Conservation (phyloP, 2,113 vertebrate genomes). For the Halichoerus grypus region DNA sequence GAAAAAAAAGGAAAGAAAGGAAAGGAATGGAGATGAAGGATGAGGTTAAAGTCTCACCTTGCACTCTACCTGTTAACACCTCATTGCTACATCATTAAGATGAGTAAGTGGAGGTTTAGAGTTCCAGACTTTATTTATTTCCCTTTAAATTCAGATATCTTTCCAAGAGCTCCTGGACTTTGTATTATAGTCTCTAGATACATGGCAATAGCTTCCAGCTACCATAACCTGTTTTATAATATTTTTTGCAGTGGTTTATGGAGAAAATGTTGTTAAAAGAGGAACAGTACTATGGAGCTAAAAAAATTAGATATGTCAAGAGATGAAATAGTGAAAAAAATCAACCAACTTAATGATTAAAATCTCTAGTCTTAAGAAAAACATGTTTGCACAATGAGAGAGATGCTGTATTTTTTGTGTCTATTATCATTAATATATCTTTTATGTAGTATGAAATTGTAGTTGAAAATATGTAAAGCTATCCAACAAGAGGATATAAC, state of each 20-base stretch:
- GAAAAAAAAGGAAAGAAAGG: not conserved
- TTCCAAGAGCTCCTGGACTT: constrained; percentile 62
- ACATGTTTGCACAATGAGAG: constrained; percentile 32
- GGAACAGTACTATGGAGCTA: not conserved
- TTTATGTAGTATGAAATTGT: not conserved
- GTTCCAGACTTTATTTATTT: constrained; percentile 70
- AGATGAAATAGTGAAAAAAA: constrained; percentile 31
- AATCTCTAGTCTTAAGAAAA: constrained; percentile 2
- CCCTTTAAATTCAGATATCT: constrained; percentile 60
- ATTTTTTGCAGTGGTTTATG: constrained; percentile 5
- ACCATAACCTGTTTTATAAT: constrained; percentile 30
- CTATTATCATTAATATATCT: not conserved
- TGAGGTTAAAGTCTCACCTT: constrained; percentile 56
- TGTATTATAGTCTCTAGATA: constrained; percentile 59
- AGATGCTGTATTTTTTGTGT: constrained; percentile 5
- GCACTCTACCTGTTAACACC: constrained; percentile 49
- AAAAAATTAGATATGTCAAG: not conserved
- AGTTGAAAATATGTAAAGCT: constrained; percentile 30
- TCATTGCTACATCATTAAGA: constrained; percentile 56
- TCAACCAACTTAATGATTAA: not conserved
- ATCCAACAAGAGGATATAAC: not conserved
- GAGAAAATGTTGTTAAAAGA: constrained; percentile 33
- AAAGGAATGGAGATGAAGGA: constrained; percentile 39
- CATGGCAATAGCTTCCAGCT: constrained; percentile 19
- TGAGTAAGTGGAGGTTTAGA: constrained; percentile 25